Conservation (phyloP, 2,888 invertebrate species). For the Hetaerina titia region DNA sequence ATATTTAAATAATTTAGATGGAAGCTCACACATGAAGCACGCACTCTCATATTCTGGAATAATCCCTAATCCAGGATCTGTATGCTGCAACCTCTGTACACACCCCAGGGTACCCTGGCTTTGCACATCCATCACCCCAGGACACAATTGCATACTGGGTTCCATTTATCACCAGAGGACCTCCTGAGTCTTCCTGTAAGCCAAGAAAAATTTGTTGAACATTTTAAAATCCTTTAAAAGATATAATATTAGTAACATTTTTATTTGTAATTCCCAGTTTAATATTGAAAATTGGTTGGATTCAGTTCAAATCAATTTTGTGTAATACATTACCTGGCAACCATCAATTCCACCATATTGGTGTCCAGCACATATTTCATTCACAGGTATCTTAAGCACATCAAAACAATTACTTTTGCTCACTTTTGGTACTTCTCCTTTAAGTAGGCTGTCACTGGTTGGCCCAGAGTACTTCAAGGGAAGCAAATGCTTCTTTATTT, state of each 20-base stretch:
- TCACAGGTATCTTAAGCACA: not conserved
- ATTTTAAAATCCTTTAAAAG: not conserved
- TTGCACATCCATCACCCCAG: slow-evolving; percentile 78
- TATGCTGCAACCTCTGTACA: slow-evolving; percentile 77
- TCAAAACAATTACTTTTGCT: slow-evolving; percentile 78
- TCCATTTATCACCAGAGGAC: slow-evolving; percentile 76
- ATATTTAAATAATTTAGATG: not conserved
- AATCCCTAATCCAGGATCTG: slow-evolving; percentile 75
- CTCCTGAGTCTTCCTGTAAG: slow-evolving; percentile 79
- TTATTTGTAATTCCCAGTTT: not conserved
- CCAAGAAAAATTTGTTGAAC: not conserved
- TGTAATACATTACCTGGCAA: slow-evolving; percentile 70
- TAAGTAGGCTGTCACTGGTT: not conserved
- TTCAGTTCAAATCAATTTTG: too few relatives aligned
- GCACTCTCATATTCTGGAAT: slow-evolving; percentile 73
- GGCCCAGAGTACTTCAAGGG: not conserved
- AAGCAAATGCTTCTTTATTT: not conserved
- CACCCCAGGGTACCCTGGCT: slow-evolving; percentile 79
- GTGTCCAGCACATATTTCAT: not conserved
- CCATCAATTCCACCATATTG: slow-evolving; percentile 69
- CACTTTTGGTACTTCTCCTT: slow-evolving; percentile 77
- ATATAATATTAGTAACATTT: not conserved
- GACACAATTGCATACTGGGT: slow-evolving; percentile 79
- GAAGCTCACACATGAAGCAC: not conserved
- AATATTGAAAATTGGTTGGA: too few relatives aligned